Base-by-base conservation (phyloP, 1,140 invertebrate species). In the Batillaria attramentaria region DNA sequence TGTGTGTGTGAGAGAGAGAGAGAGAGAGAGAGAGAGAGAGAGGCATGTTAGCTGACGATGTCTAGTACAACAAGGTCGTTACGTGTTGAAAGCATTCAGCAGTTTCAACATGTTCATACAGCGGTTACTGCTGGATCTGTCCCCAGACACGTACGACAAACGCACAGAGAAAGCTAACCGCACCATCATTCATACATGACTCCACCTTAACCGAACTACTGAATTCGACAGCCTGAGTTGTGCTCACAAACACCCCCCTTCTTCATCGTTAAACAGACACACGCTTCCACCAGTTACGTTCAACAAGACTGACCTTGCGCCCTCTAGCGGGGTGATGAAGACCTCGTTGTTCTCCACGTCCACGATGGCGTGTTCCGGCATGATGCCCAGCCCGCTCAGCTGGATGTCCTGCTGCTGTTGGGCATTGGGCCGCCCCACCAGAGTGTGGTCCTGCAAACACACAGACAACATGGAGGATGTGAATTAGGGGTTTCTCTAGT, bases 381-480 rank as follows among this genome's bases (percentile, higher is more conserved):
- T 95, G 84, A 99, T 99, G 70, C 98, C 97, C 42, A 99, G 92
- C 1, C 98, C 98, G 72, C 95, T 96, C 24, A 99, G 93, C 89
- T 99, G 97, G 87, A 99, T 99, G 90, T 99, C 97, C 69, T 97
- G 96, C 85, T 95, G 94, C 43, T 92, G 93, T 46, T 93, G 92
- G 0, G 94, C 94, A 82, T 94, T 93, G n/a, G 92, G 92, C 77
- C 93, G 91, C 33, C 94, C 94, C 70, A 99, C 96, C n/a, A 97
- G 91, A 2, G 97, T 98, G 70, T 93, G 93, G 66, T 98, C 96
- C 95, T 97, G 89, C n/a, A n/a, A n/a, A n/a, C n/a, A n/a, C 65
- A 81, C 24, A 83, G 37, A 72, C 18, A 16, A n/a, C n/a, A n/a
- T n/a, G n/a, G n/a, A n/a, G n/a, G n/a, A n/a, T n/a, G n/a, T n/a